Evolutionary conservation across 2,888 invertebrate species (phyloP), one percentile per base, ranked within the genome.

Genomic region (Abrostola triplasia): DNA sequence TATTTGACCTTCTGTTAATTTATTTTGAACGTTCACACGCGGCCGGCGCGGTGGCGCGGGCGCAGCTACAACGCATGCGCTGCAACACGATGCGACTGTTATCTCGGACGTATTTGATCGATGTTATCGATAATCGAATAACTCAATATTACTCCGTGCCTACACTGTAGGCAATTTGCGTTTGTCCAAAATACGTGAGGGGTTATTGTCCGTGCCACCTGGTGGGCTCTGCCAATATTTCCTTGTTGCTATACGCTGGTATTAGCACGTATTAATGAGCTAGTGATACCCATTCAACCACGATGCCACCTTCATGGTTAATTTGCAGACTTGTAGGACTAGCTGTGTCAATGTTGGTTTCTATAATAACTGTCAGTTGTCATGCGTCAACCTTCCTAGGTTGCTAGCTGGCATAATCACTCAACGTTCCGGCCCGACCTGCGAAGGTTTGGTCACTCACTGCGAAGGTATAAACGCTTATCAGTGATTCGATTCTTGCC

Each of bases 21-120:
- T 12, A 10, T 10, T 12, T 60, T 52, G 84, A 84, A 86, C 78
- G 78, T 64, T 63, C 71, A 69, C 65, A 59, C 76, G 59, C 62
- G 73, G 72, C 79, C 64, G 70, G 72, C 76, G 59, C 7, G 24
- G 24, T 64, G 47, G 36, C 76, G 77, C 76, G 73, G 64, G 76
- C 72, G 72, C 71, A 56, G 51, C 48, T 76, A 76, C 71, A 62
- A 61, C 69, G 65, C 79, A 77, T 58, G 57, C 80, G 77, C 76
- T 79, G 76, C 76, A 77, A 70, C 56, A 73, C 62, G 70, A 76
- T 76, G 70, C 70, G 70, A 70, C 49, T 55, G 59, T 68, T 71
- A 67, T 70, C 67, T 62, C 41, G 37, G 58, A 67, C 63, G 61
- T 65, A 49, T 61, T 65, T 73, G 73, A 73, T 79, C 64, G 68